phyloP scores from a whole-genome alignment of 2,797 vertebrate species.

The Crocidura indochinensis region DNA sequence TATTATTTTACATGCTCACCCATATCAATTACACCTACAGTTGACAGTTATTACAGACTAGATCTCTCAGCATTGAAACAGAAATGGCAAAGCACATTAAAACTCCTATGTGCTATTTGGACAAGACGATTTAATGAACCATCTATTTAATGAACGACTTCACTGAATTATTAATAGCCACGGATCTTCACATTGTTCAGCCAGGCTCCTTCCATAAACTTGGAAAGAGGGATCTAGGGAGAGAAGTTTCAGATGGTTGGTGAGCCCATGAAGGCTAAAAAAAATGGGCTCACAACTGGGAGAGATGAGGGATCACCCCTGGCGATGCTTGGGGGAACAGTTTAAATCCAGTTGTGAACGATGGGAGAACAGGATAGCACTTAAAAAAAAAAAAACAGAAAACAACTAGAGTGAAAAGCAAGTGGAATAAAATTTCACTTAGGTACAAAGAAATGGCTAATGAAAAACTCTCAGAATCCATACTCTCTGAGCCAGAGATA shows the following conservation, averaged over 20 bases:
- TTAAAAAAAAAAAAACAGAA: conserved; percentile 28
- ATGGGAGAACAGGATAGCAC: not conserved
- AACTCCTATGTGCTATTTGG: conserved; percentile 57
- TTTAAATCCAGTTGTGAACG: not conserved
- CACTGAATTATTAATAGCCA: conserved; percentile 45
- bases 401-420: not conserved
- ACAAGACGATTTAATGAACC: not conserved
- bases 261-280: not conserved
- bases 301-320: not conserved
- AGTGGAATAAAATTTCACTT: not conserved
- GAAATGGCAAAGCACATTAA: conserved; percentile 63
- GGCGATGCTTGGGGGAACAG: too few relatives aligned
- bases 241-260: not conserved
- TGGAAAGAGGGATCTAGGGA: not conserved
- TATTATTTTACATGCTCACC: conserved; percentile 33
- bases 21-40: not conserved
- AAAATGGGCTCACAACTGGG: not conserved
- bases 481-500: not conserved
- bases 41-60: conserved; percentile 25
- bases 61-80: conserved; percentile 53
- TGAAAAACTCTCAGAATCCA: not conserved
- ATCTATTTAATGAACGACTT: conserved; percentile 59
- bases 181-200: conserved; percentile 40
- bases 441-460: not conserved
- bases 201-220: conserved; percentile 26